Percentiles rank a stretch among this genome's conserved stretches.
Conservation (phyloP, 2,888 invertebrate genomes). For the Drosophila longiperda region DNA sequence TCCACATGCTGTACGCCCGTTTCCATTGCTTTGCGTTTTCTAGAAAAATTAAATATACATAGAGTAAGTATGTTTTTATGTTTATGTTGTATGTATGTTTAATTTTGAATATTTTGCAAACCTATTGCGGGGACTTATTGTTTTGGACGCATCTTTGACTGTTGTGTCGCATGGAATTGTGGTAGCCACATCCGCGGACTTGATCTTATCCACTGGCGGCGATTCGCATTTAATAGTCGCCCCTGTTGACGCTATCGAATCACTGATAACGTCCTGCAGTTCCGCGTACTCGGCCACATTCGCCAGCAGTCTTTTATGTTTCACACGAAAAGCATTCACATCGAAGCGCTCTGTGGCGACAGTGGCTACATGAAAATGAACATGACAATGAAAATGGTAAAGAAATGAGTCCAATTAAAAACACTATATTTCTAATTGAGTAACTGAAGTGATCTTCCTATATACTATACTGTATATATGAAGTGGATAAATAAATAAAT, state of each 20-base stretch:
- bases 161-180: conserved; percentile 10
- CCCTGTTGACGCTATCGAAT: not conserved
- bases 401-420: not conserved
- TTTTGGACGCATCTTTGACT: not conserved
- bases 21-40: conserved; percentile 75
- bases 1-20: conserved; percentile 58
- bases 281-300: conserved; percentile 21
- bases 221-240: conserved; percentile 3
- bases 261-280: not conserved
- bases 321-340: conserved; percentile 43
- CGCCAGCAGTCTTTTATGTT: conserved; percentile 41
- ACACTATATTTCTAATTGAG: not conserved
- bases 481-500: not conserved
- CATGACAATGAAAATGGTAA: not conserved
- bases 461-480: not conserved
- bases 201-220: not conserved
- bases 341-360: conserved; percentile 71
- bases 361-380: conserved; percentile 61
- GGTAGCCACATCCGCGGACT: not conserved
- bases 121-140: conserved; percentile 31
- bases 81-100: no score
- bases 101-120: not conserved
- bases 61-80: not conserved
- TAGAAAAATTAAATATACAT: conserved; percentile 28
- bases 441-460: not conserved